Evolutionary conservation across 2,888 invertebrate species (phyloP), one percentile per base, ranked within the genome.

Genomic region (Mechanitis messenoides): DNA sequence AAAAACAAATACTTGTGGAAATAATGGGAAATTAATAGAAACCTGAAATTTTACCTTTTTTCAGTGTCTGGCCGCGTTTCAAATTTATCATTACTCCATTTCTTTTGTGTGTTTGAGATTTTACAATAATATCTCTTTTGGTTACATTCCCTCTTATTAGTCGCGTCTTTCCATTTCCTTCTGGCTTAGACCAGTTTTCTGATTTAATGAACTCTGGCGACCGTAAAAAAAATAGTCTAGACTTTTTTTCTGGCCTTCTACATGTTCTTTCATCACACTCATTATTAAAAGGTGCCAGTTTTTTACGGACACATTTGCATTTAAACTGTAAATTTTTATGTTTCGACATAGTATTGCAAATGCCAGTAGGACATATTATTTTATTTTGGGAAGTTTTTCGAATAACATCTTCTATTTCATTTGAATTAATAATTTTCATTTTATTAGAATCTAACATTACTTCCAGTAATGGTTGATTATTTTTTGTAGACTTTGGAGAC

Each of bases 401-500:
- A 35, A 72, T 67, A 67, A 74, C 72, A 33, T 71, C 61, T 64
- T 66, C 55, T 33, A 80, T 70, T 72, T 80, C 76, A 28, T 72
- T 62, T 5, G 73, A 60, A 69, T 83, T 83, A 28, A 78, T 62
- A 53, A 81, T 69, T 60, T 73, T 71, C 77, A 80, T 78, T 45
- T 69, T 69, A 42, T 74, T 69, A 35, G 69, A 61, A 64, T 81
- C 76, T 46, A 82, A 65, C 53, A 74, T 69, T 31, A 81, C 65
- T 63, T 72, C 65, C 61, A 74, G 63, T 46, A 71, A 60, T 1
- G 71, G 69, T 42, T 67, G 67, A 45, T 64, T 68, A 56, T 46
- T 55, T 53, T 42, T 62, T 33, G 38, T 59, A 53, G 55, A 46
- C 53, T 33, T 54, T 53, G 53, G 47, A 20, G 71, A 72, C 31